Base-by-base conservation (phyloP, 2,113 vertebrate species). In the Xyrauchen texanus region DNA sequence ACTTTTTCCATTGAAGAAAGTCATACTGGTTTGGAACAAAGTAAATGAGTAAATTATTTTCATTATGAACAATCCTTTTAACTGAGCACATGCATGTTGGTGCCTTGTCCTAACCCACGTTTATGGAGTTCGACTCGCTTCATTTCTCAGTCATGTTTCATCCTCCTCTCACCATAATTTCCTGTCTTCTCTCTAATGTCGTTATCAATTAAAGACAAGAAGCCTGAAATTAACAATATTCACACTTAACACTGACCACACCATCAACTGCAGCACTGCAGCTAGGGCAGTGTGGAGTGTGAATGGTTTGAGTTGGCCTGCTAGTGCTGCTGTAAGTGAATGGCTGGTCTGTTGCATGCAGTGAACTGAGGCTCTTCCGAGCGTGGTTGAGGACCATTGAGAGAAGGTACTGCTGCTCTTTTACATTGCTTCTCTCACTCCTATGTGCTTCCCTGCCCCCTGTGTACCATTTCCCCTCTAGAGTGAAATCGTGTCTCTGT, bases 361-460 rank as follows among this genome's bases (percentile, higher is more conserved):
- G 85, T 86, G 89, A 90, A 72, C 89, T 92, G 81, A 85, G 86
- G 69, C 86, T 88, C 82, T 90, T 92, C 89, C 88, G 87, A 87
- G 86, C 85, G 81, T 91, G 88, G 88, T 89, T 90, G 86, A 89
- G 86, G 88, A 89, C 86, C 71, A 86, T 83, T 89, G 87, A 90
- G 78, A 88, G 86, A 89, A 88, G 89, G 89, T 90, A 91, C 87
- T 46, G 3, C 78, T 86, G 69, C 46, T 62, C 76, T 80, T 82
- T 72, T 83, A 85, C 82, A 47, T 71, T 3, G 7, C 49, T 46
- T 74, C 71, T 49, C 72, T 65, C 52, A 67, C 11, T 67, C 9
- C 21, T 34, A 34, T 34, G 21, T 34, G 21, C 1, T 34, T 34
- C 21, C 21, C 21, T 34, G 21, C 21, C 21, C 58, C 16, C 15